Evolutionary conservation across 2,888 invertebrate species (phyloP).

Genomic region (Drosophila multiciliata): DNA sequence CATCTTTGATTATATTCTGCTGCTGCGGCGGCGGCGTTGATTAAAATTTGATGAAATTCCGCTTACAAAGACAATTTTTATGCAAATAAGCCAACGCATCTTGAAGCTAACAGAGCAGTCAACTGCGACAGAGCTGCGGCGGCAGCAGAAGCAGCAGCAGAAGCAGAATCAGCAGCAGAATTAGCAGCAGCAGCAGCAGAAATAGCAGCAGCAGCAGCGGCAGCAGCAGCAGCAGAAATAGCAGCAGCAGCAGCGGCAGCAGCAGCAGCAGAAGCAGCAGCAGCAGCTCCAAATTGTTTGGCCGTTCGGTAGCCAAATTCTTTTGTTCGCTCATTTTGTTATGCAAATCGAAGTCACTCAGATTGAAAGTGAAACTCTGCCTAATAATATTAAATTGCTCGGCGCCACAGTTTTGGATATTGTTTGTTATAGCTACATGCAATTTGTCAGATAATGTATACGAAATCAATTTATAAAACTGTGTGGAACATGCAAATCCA

Average conservation of each 20-base stretch:
- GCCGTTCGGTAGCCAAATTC: slow-evolving; percentile 76
- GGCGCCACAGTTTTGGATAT: slow-evolving; percentile 53
- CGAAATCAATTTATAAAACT: slow-evolving; percentile 44
- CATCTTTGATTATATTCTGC: slow-evolving; percentile 42
- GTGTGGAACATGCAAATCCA: slow-evolving; percentile 41
- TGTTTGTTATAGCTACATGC: slow-evolving; percentile 56
- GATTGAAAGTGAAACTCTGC: slow-evolving; percentile 74
- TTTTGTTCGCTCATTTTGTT: slow-evolving; percentile 81
- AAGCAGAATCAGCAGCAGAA: slow-evolving; percentile 13
- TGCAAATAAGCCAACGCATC: slow-evolving; percentile 62
- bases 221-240: slow-evolving; percentile 21
- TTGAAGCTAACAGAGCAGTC: slow-evolving; percentile 32
- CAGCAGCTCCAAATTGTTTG: slow-evolving; percentile 71
- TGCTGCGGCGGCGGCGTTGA: slow-evolving; percentile 56
- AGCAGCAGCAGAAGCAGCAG: neutral
- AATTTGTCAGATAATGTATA: slow-evolving; percentile 71
- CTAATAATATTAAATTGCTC: slow-evolving; percentile 73
- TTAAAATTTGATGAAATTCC: slow-evolving; percentile 79
- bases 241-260: slow-evolving; percentile 31
- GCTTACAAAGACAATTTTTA: slow-evolving; percentile 73
- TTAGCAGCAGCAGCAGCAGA: slow-evolving; percentile 40
- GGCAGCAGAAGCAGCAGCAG: slow-evolving; percentile 22
- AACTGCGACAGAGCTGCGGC: slow-evolving; percentile 9
- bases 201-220: slow-evolving; percentile 2
- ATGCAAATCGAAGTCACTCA: slow-evolving; percentile 67